phyloP scores from a whole-genome alignment of 1,140 invertebrate genomes.

The Sminthurinus signatus region DNA sequence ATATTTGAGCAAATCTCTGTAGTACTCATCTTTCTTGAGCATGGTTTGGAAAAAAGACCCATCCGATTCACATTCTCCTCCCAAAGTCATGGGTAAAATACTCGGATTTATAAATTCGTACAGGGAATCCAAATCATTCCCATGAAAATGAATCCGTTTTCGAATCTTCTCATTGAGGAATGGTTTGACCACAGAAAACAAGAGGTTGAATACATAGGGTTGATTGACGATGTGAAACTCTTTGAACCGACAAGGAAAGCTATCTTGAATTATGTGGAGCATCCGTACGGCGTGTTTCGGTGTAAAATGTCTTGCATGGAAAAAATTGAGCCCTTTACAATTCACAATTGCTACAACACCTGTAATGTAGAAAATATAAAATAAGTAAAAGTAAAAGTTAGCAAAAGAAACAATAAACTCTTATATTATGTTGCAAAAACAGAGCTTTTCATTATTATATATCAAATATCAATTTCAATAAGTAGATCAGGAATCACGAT shows the following conservation, averaged over 20 bases:
- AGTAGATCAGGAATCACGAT: too few relatives aligned
- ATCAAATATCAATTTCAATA: too few relatives aligned
- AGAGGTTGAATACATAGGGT: conserved; percentile 66
- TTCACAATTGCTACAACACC: conserved; percentile 55
- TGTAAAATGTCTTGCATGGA: conserved; percentile 62
- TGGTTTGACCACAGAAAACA: conserved; percentile 68
- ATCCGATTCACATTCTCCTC: neutral
- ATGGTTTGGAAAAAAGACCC: conserved; percentile 5
- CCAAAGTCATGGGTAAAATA: conserved; percentile 15
- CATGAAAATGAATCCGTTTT: conserved; percentile 38
- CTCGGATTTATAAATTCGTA: conserved; percentile 23
- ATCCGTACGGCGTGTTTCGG: conserved; percentile 59
- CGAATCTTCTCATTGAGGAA: conserved; percentile 55
- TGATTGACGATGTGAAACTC: conserved; percentile 71
- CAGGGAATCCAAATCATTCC: conserved; percentile 22
- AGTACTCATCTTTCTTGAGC: neutral
- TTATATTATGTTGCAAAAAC: too few relatives aligned
- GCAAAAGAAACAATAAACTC: too few relatives aligned
- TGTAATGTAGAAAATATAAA: neutral
- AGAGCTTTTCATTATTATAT: too few relatives aligned
- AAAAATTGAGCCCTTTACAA: conserved; percentile 58
- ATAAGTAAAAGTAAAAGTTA: too few relatives aligned
- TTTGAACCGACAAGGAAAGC: conserved; percentile 57
- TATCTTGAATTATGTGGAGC: conserved; percentile 56
- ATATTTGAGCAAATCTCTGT: neutral